Conservation (phyloP, 1,140 invertebrate genomes). For the Drosophila murphyi region DNA sequence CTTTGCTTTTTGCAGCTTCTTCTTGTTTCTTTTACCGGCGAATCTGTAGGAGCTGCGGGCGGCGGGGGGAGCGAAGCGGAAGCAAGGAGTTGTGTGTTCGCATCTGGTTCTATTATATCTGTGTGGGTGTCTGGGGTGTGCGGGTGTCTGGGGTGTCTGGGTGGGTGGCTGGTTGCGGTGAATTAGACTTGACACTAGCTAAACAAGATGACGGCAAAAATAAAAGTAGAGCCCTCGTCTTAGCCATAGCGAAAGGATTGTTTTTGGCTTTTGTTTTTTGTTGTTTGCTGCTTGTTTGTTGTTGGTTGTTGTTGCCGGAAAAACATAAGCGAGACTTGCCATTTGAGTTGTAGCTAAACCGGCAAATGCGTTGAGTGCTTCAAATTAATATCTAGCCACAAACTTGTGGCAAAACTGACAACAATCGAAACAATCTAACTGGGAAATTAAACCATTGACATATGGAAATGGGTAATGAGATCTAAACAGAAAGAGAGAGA, state of each 20-base stretch:
- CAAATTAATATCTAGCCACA: no score
- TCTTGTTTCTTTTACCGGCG: background rate
- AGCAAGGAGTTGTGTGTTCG: background rate
- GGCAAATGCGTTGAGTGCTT: no score
- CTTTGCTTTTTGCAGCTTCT: conserved; percentile 13
- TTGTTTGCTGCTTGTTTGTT: no score
- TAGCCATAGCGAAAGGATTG: background rate
- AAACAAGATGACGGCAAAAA: background rate
- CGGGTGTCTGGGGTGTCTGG: background rate
- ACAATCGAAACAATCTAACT: no score
- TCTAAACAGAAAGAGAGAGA: no score
- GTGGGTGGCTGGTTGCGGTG: background rate
- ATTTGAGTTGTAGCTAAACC: no score
- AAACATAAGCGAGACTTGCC: no score
- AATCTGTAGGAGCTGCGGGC: background rate
- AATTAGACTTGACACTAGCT: conserved; percentile 17
- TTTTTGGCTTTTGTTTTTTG: background rate
- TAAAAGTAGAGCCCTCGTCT: background rate
- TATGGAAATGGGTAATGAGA: no score
- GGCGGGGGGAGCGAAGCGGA: no score
- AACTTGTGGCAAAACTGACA: no score
- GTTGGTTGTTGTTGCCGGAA: no score
- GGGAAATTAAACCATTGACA: no score
- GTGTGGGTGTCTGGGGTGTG: background rate
- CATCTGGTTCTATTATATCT: conserved; percentile 1